Conservation (phyloP, 2,113 vertebrate species). For the Todiramphus chloris region DNA sequence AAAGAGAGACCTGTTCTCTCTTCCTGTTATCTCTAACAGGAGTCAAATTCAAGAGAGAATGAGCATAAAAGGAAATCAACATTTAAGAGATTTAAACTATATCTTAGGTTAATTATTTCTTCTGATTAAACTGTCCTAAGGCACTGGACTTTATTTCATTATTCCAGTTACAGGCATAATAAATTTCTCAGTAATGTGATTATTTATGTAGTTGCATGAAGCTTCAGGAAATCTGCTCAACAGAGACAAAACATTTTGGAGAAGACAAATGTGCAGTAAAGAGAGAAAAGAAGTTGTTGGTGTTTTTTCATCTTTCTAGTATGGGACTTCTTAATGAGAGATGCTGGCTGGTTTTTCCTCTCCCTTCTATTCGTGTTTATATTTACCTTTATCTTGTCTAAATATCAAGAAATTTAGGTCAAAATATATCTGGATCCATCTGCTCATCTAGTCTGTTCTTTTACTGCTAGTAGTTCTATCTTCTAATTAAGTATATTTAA, state of each 20-base stretch:
- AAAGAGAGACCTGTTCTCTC: not conserved
- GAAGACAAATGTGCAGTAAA: not conserved
- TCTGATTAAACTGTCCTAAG: not conserved
- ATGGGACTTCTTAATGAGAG: not conserved
- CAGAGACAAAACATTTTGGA: not conserved
- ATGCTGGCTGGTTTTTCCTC: not conserved
- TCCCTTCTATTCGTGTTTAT: conserved; percentile 40
- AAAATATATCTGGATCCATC: conserved; percentile 51
- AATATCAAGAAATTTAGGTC: conserved; percentile 47
- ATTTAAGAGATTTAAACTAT: not conserved
- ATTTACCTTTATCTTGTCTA: conserved; percentile 51
- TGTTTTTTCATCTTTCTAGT: not conserved
- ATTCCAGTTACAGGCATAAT: not conserved
- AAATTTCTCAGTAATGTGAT: not conserved
- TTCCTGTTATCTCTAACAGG: not conserved
- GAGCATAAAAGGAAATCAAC: not conserved
- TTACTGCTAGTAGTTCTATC: conserved; percentile 34
- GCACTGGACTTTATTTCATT: not conserved
- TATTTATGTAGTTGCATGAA: not conserved
- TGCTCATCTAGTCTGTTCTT: conserved; percentile 60
- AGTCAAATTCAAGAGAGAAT: not conserved
- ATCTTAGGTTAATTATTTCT: not conserved
- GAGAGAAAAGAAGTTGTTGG: not conserved
- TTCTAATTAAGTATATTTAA: conserved; percentile 36
- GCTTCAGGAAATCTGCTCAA: not conserved